A percentile compares a stretch with the other conserved stretches of the same genome.
phyloP scores from a whole-genome alignment of 2,113 vertebrate species.

The Barnardius zonarius region DNA sequence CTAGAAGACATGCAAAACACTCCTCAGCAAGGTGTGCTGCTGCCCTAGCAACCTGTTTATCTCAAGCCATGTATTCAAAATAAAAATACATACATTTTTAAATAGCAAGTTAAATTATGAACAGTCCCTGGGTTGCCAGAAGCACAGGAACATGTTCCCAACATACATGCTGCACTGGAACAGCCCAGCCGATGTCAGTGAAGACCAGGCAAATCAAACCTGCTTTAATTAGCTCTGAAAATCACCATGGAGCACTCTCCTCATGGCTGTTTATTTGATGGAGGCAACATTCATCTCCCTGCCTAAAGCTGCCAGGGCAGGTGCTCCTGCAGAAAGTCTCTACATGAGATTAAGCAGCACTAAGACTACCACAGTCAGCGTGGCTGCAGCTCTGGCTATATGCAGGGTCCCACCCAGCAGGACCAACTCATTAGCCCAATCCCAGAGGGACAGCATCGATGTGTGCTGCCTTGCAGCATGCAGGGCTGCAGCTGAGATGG shows the following conservation, averaged over 20 bases:
- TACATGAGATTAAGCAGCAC: background rate
- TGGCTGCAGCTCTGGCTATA: background rate
- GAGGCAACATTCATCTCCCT: background rate
- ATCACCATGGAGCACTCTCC: background rate
- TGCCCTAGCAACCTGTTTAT: background rate
- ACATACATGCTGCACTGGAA: background rate
- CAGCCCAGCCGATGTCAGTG: background rate
- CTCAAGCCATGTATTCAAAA: background rate
- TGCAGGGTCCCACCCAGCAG: background rate
- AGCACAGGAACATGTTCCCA: background rate
- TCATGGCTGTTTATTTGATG: background rate
- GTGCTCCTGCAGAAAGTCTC: background rate
- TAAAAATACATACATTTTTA: background rate
- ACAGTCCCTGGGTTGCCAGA: background rate
- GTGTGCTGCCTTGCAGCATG: accelerated
- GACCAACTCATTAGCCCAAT: background rate
- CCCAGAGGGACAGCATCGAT: background rate
- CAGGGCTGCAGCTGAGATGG: background rate
- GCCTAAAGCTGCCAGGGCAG: background rate
- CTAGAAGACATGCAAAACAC: background rate
- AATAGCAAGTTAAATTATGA: background rate
- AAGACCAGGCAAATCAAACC: background rate
- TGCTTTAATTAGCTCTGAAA: constrained; percentile 25
- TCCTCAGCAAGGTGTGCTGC: background rate
- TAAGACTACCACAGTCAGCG: background rate